Evolutionary conservation across 2,888 invertebrate species (phyloP), one percentile per base, ranked within the genome.

Genomic region (Melanostoma scalare): DNA sequence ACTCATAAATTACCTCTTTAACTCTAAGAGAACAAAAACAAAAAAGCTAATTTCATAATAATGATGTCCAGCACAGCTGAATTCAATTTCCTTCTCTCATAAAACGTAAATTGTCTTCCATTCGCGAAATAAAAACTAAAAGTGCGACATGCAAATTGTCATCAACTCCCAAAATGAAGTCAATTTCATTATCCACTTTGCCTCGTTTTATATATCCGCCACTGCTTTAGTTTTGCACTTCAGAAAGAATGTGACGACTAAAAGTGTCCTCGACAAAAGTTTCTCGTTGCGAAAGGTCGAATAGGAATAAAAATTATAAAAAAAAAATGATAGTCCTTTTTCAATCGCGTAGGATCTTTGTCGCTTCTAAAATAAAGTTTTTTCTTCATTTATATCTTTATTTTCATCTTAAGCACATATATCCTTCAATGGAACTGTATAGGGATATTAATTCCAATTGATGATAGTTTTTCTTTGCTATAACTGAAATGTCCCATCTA

Each of bases 371-470:
- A 77, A 61, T 72, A 72, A 81, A 81, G 67, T 81, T 81, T 55
- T 77, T 38, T 10, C 46, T 20, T 20, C 77, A 55, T 72, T 72
- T 74, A 69, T 79, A 74, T 78, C 84, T 71, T 74, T 31, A 56
- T 74, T 65, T 63, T 74, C 74, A 79, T 65, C 55, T 44, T 30
- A 65, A 74, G 65, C 42, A 61, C 69, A 69, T 78, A 78, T 71
- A 78, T 65, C 48, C 73, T 73, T 73, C 61, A 72, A 56, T 55
- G 55, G 76, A 50, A 81, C 72, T 31, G 33, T 44, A 10, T 35
- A 38, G 60, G 35, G 67, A 79, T 58, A 84, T 75, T 74, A 74
- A 74, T 84, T 84, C 33, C 48, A 75, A 69, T 79, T 84, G 78
- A 73, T 84, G 78, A 73, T 73, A 67, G 40, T 55, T 61, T 10